These are phyloP conservation scores for Halcyon badia DNA, from an alignment of 2,797 vertebrate species.

Conservation along the genomic window DNA sequence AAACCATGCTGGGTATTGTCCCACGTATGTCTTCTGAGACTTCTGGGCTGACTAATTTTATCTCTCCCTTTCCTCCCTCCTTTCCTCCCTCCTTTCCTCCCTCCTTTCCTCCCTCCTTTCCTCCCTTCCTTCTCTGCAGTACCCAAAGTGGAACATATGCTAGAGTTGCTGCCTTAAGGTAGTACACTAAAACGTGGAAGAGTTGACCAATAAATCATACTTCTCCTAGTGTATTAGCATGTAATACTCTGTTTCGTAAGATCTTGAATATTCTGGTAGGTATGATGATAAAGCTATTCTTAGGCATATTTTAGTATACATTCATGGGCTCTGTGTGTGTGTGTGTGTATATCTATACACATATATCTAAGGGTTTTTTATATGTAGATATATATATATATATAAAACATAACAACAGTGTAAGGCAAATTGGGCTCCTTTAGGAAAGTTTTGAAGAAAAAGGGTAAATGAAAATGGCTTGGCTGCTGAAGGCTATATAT, in stretches of 20 bases:
- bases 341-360: neutral
- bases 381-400: neutral
- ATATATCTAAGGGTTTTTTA: neutral
- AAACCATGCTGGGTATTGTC: neutral
- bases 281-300: neutral
- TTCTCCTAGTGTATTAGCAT: neutral
- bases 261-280: neutral
- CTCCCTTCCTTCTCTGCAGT: neutral
- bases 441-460: neutral
- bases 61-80: too few relatives aligned
- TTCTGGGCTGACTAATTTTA: neutral
- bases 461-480: neutral
- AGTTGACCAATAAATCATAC: neutral
- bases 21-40: neutral
- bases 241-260: neutral
- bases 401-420: fast-evolving
- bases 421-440: neutral
- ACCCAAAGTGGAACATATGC: neutral
- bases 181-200: neutral
- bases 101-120: too few relatives aligned
- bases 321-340: too few relatives aligned
- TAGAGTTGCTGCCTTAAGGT: neutral
- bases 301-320: neutral
- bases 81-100: too few relatives aligned
- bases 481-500: neutral